Evolutionary conservation across 92 coral and sea anemone genomes (phyloP).

Genomic region (Ricordea florida): DNA sequence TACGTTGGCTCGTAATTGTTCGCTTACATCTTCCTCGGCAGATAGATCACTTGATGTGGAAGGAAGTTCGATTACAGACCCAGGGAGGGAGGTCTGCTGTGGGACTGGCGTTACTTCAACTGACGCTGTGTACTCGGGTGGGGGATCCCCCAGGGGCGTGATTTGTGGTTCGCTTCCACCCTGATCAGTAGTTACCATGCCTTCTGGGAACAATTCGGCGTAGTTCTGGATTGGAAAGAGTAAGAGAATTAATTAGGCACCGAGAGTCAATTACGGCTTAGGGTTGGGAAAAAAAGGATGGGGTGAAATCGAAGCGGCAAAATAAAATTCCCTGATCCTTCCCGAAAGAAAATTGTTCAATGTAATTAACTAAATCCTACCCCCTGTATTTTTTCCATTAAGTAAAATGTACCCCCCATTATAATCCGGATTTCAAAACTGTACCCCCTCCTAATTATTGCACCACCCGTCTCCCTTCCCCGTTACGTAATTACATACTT

Average conservation of each 20-base stretch:
- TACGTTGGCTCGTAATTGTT: too few relatives aligned
- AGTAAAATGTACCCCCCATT: too few relatives aligned
- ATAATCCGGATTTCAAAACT: too few relatives aligned
- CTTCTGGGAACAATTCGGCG: constrained; percentile 67
- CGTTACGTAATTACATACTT: too few relatives aligned
- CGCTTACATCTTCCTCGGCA: not conserved
- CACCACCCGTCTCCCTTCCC: too few relatives aligned
- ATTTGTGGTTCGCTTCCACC: not conserved
- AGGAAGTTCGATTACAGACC: not conserved
- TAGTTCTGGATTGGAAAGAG: constrained; percentile 39
- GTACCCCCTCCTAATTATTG: too few relatives aligned
- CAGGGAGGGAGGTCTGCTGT: constrained; percentile 8
- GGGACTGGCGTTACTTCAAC: not conserved
- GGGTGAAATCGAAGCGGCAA: too few relatives aligned
- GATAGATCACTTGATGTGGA: not conserved
- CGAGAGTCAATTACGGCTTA: not conserved
- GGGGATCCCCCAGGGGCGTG: constrained; percentile 7
- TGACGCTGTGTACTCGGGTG: constrained; percentile 37
- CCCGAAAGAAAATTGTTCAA: too few relatives aligned
- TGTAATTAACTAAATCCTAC: too few relatives aligned
- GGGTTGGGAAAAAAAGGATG: too few relatives aligned
- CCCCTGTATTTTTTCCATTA: too few relatives aligned
- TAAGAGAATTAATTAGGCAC: not conserved
- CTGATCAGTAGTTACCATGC: not conserved
- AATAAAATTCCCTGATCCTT: too few relatives aligned